Conservation (phyloP, 1,140 invertebrate genomes). For the Drosophila jambulina region DNA sequence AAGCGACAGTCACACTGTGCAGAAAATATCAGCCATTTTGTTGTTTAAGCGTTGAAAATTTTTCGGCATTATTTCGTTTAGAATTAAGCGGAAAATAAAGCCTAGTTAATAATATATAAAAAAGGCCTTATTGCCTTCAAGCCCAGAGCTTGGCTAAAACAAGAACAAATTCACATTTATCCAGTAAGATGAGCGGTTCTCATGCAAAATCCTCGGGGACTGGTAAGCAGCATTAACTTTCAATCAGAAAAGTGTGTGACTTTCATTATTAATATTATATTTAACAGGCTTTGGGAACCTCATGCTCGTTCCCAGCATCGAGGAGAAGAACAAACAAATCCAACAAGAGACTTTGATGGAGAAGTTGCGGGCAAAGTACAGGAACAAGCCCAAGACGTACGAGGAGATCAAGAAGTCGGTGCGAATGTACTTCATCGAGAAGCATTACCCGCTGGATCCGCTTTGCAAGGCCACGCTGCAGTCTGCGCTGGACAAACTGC, state of each 20-base stretch:
- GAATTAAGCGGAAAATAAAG: neutral
- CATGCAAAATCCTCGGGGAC: conserved; percentile 2
- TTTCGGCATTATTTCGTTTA: conserved; percentile 4
- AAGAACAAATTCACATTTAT: neutral
- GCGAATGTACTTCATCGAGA: conserved; percentile 92
- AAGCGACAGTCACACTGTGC: conserved; percentile 4
- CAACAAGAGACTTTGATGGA: conserved; percentile 74
- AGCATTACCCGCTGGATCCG: conserved; percentile 93
- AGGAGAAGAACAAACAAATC: conserved; percentile 71
- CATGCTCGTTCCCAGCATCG: conserved; percentile 54
- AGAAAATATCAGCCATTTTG: conserved; percentile 32
- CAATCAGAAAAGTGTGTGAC: neutral
- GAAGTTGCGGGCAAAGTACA: conserved; percentile 64
- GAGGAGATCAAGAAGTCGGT: conserved; percentile 94
- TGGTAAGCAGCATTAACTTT: conserved; percentile 11
- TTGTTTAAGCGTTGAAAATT: conserved; percentile 37
- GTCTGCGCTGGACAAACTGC: conserved; percentile 95
- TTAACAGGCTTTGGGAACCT: conserved; percentile 40
- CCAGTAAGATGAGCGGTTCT: conserved; percentile 13
- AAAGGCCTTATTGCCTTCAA: neutral
- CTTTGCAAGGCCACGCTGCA: conserved; percentile 94
- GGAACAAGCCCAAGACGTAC: conserved; percentile 90
- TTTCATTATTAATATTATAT: too few relatives aligned
- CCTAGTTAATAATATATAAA: neutral
- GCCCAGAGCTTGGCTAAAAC: neutral